Percentiles rank a stretch among this genome's conserved stretches.
Conservation (phyloP, 2,797 vertebrate genomes). For the Hyperoplus lanceolatus region DNA sequence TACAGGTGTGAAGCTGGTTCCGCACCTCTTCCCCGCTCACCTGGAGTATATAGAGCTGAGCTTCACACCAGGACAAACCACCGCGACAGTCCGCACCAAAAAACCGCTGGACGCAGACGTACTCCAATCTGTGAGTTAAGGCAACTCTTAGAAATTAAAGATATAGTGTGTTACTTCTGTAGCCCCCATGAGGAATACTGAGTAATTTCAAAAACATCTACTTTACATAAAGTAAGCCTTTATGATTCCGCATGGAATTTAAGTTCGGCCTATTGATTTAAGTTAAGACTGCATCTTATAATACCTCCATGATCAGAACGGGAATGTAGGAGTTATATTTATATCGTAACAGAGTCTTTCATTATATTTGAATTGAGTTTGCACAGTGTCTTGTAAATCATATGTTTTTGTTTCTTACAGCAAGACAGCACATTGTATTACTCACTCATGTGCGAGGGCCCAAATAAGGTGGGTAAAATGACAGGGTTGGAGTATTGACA, state of each 20-base stretch:
- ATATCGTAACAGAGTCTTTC: no score
- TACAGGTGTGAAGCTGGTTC: conserved; percentile 19
- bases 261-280: no score
- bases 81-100: conserved; percentile 61
- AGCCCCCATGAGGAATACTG: no score
- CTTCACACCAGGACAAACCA: conserved; percentile 24
- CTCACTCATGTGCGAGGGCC: conserved; percentile 52
- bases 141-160: not conserved
- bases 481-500: not conserved
- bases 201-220: no score
- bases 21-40: fast-evolving
- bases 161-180: not conserved
- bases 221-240: no score
- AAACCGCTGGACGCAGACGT: conserved; percentile 71
- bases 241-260: no score
- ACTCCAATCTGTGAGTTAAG: conserved; percentile 8
- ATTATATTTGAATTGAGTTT: not conserved
- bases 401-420: conserved; percentile 60
- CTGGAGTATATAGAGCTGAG: conserved; percentile 65
- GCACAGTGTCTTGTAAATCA: not conserved
- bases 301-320: no score
- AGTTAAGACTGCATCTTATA: no score
- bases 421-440: conserved; percentile 55
- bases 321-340: no score
- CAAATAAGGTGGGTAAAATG: conserved; percentile 48